Base-by-base conservation (phyloP, 2,797 vertebrate genomes). In the Eidolon dupreanum region DNA sequence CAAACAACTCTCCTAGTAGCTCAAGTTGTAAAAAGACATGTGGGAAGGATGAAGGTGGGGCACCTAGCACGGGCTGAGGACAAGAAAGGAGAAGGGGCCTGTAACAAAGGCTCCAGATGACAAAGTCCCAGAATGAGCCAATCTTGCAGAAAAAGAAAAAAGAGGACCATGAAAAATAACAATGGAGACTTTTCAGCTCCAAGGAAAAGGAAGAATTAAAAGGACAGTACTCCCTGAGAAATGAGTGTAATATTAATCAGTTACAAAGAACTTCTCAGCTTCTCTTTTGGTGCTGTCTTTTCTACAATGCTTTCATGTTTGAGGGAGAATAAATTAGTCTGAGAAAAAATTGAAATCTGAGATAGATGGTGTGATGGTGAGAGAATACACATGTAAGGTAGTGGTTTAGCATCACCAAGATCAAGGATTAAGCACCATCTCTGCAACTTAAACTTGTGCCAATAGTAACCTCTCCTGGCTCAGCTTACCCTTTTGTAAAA, bases 111-210 rank as follows among this genome's bases (percentile, higher is more conserved):
- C 61, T 17, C 31, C 38, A 15, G 31, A 63, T 15, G 51, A 53
- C 41, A 6, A 78, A 85, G 88, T 49, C 63, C 13, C 10, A 9
- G 43, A 66, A 65, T 78, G 88, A 93, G 59, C 46, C 55, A 94
- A 36, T 17, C 33, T n/a, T 79, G 2, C 57, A 96, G 57, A 36
- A 59, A 81, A 71, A 82, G 33, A 20, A n/a, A 53, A 94, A 41
- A 28, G 53, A 49, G 43, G 65, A 74, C n/a, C 43, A 24, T 9
- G 8, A 83, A 26, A 63, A 82, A 87, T 0, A 13, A 66, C 22
- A 68, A 68, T 22, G 41, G 68, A 79, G 88, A 38, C 10, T 85
- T 93, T 68, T 59, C 78, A 19, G 17, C 7, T 88, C 41, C 26
- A 53, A 57, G 74, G 65, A 71, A 19, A 7, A 65, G 33, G 36